Evolutionary conservation across 1,140 invertebrate genomes (phyloP), one percentile per base, ranked within the genome.

Genomic region (Scaptodrosophila lebanonensis): DNA sequence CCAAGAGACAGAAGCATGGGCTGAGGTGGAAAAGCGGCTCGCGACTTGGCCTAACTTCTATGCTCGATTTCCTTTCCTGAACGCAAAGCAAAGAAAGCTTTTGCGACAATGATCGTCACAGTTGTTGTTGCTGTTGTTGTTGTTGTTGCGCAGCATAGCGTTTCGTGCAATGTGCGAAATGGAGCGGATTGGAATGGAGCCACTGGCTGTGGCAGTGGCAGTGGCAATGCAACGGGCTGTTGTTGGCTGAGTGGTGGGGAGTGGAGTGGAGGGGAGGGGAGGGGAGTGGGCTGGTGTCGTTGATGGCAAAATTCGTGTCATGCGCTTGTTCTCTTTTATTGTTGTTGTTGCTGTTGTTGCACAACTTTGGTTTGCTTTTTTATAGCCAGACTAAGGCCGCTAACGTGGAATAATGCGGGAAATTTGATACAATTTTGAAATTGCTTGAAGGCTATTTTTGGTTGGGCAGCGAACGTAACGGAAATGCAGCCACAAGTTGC

Each of bases 361-460:
- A 25, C 22, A 25, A 3, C n/a, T n/a, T n/a, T n/a, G n/a, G n/a
- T n/a, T n/a, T n/a, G n/a, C n/a, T n/a, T n/a, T n/a, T n/a, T n/a
- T n/a, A n/a, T n/a, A n/a, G n/a, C n/a, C n/a, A n/a, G n/a, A n/a
- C n/a, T n/a, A n/a, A n/a, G n/a, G n/a, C n/a, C n/a, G n/a, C n/a
- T 25, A 25, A 25, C 52, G 52, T 70, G 59, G 40, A 58, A 50
- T 59, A 50, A 70, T 64, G 49, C 32, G 35, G 39, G 67, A 69
- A 70, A 69, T 69, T 69, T 69, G 66, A 59, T 15, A 59, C 59
- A 69, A 59, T 69, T 69, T 64, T 69, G 25, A 59, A 68, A 69
- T 69, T 53, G 59, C 64, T 58, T 25, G 3, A 25, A 8, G 22
- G 3, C 22, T 25, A 4, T 25, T 25, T 40, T 64, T 47, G 62